Evolutionary conservation across 2,888 invertebrate species (phyloP).

Genomic region (Spicauda simplicius): DNA sequence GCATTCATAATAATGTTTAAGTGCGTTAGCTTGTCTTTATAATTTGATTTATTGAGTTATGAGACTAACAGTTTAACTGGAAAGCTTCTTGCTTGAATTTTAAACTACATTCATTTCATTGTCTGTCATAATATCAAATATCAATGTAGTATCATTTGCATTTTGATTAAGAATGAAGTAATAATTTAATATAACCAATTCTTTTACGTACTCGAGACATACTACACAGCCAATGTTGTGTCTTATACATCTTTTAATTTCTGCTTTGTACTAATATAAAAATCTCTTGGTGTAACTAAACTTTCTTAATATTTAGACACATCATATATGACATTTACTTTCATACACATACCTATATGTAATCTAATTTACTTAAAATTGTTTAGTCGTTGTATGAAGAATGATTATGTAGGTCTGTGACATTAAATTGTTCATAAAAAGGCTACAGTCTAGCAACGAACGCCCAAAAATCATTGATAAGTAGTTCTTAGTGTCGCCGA

Average conservation of each 20-base stretch:
- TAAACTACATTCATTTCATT: conserved; percentile 4
- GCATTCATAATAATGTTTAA: conserved; percentile 9
- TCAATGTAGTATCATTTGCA: neutral
- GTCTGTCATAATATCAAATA: neutral
- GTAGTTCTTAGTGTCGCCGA: too few relatives aligned
- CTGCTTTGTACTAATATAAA: neutral
- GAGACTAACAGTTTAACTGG: conserved; percentile 14
- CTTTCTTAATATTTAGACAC: neutral
- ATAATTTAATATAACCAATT: neutral
- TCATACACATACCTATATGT: too few relatives aligned
- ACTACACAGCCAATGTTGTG: conserved; percentile 1
- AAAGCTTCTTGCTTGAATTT: conserved; percentile 33
- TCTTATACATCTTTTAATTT: neutral
- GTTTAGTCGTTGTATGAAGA: too few relatives aligned
- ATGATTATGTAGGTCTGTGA: too few relatives aligned
- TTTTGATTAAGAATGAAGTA: neutral
- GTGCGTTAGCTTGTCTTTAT: conserved; percentile 12
- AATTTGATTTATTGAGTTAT: neutral
- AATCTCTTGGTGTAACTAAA: neutral
- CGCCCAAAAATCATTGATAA: too few relatives aligned
- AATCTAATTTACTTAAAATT: too few relatives aligned
- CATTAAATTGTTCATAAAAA: too few relatives aligned
- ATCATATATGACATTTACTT: too few relatives aligned
- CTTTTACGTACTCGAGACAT: neutral
- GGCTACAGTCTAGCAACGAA: too few relatives aligned